Evolutionary conservation across 2,113 vertebrate genomes (phyloP).

Genomic region (Vimba vimba): DNA sequence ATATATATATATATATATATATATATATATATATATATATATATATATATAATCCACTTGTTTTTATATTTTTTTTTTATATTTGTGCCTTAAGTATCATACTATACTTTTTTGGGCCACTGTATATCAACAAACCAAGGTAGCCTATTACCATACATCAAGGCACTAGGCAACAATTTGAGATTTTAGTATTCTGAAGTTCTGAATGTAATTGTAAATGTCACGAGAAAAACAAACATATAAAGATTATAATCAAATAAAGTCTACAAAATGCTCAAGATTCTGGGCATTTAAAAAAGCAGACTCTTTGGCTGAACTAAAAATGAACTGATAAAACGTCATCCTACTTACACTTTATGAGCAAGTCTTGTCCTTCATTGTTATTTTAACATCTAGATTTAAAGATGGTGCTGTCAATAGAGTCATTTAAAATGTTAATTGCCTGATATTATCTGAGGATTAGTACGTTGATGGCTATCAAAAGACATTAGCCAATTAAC

Average conservation of each 20-base stretch:
- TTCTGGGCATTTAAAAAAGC: not conserved
- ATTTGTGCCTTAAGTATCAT: too few relatives aligned
- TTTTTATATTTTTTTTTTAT: too few relatives aligned
- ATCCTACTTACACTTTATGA: not conserved
- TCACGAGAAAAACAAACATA: not conserved
- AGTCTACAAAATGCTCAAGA: not conserved
- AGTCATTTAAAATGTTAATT: slow-evolving; percentile 42
- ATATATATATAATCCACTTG: too few relatives aligned
- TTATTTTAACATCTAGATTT: slow-evolving; percentile 33
- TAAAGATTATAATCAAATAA: not conserved
- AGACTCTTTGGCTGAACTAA: not conserved
- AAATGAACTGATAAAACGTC: not conserved
- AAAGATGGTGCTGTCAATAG: slow-evolving; percentile 40
- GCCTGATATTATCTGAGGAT: slow-evolving; percentile 43
- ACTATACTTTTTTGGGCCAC: too few relatives aligned
- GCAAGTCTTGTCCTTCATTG: slow-evolving; percentile 27
- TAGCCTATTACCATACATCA: too few relatives aligned
- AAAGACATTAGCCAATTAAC: slow-evolving; percentile 31
- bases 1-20: too few relatives aligned
- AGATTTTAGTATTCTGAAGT: not conserved
- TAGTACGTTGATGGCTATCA: slow-evolving; percentile 41
- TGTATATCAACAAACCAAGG: too few relatives aligned
- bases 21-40: too few relatives aligned
- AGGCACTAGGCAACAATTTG: too few relatives aligned
- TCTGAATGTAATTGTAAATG: not conserved